phyloP scores from a whole-genome alignment of 2,113 vertebrate species.

The Nipponia nippon region DNA sequence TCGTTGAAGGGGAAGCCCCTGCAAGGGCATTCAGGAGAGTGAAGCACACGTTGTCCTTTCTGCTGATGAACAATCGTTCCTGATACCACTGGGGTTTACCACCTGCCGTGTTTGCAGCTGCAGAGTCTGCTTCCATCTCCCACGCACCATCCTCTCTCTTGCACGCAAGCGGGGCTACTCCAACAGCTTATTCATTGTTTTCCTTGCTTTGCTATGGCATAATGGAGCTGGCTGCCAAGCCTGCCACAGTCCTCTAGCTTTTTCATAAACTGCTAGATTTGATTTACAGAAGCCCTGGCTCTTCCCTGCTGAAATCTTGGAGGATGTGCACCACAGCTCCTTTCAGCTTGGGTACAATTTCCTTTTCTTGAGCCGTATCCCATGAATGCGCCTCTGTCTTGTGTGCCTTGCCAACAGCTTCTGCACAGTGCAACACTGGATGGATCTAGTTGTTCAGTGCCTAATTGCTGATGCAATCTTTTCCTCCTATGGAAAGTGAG shows the following conservation, averaged over 20 bases:
- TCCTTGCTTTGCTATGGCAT: background rate
- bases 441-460: background rate
- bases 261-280: background rate
- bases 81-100: background rate
- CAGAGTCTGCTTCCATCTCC: background rate
- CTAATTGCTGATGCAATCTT: background rate
- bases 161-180: background rate
- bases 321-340: background rate
- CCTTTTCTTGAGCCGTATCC: background rate
- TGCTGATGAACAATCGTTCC: background rate
- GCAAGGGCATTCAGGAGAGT: background rate
- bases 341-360: background rate
- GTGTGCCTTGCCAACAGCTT: background rate
- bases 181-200: slow-evolving; percentile 18
- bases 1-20: background rate
- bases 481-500: slow-evolving; percentile 18
- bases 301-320: background rate
- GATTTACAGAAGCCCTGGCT: background rate
- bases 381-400: slow-evolving; percentile 16
- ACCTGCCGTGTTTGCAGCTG: background rate
- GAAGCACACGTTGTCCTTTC: fast-evolving
- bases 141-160: background rate
- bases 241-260: background rate
- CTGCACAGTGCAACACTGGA: background rate
- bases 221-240: background rate